phyloP scores from a whole-genome alignment of 1,140 invertebrate genomes.

The Camponotus vicinus region DNA sequence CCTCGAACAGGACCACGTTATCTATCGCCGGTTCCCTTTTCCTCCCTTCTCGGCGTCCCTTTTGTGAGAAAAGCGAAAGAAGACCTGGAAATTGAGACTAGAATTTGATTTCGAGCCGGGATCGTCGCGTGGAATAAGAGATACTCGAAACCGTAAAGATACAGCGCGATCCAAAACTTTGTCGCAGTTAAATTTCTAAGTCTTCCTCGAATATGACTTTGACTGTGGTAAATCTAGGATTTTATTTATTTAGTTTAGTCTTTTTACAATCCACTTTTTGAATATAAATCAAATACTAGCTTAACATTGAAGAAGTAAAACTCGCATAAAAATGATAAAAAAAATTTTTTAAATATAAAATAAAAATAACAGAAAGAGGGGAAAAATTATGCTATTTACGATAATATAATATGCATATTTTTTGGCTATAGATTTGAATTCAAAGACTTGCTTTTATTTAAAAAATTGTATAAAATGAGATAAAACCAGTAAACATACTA shows the following conservation, averaged over 20 bases:
- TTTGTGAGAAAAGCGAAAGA: conserved; percentile 53
- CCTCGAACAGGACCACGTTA: conserved; percentile 46
- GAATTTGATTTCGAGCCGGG: conserved; percentile 70
- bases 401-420: not conserved
- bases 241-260: not conserved
- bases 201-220: not conserved
- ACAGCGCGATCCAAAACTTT: conserved; percentile 4
- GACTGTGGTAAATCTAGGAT: not conserved
- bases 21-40: conserved; percentile 47
- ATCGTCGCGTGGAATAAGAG: conserved; percentile 62
- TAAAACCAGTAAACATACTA: not conserved
- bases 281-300: not conserved
- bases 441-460: not conserved
- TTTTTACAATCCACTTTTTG: not conserved
- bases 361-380: not conserved
- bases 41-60: not conserved
- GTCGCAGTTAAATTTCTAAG: not conserved
- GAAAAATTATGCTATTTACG: not conserved
- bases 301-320: not conserved
- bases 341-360: not conserved
- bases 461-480: not conserved
- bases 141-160: conserved; percentile 27
- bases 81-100: conserved; percentile 66
- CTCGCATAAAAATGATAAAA: not conserved
- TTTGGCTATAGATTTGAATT: not conserved